phyloP scores from a whole-genome alignment of 2,888 invertebrate genomes.

The Lordiphosa fenestrarum region DNA sequence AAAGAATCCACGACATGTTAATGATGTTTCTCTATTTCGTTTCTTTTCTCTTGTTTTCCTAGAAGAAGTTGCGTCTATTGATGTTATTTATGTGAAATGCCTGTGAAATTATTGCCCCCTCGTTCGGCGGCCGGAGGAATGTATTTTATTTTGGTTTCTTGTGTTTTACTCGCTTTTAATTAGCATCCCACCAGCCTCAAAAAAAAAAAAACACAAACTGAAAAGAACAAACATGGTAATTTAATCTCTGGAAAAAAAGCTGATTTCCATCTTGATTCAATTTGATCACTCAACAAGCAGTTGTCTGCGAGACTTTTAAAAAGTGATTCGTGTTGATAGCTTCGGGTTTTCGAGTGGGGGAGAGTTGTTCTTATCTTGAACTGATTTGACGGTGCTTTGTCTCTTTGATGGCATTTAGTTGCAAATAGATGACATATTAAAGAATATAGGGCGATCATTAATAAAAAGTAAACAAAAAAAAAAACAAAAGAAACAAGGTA shows the following conservation, averaged over 20 bases:
- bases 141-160: conserved; percentile 65
- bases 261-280: conserved; percentile 66
- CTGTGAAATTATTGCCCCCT: conserved; percentile 69
- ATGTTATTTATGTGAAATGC: conserved; percentile 74
- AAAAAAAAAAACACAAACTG: neutral
- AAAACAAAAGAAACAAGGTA: no score
- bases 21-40: conserved; percentile 58
- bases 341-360: conserved; percentile 23
- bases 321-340: conserved; percentile 58
- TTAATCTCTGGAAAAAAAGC: conserved; percentile 49
- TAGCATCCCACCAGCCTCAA: conserved; percentile 53
- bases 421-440: conserved; percentile 75
- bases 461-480: neutral
- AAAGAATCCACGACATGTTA: conserved; percentile 66
- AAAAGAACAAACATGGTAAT: conserved; percentile 61
- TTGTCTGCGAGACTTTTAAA: conserved; percentile 63
- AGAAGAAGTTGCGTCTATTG: conserved; percentile 62
- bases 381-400: conserved; percentile 71
- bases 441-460: conserved; percentile 28
- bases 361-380: conserved; percentile 31
- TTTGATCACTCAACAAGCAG: conserved; percentile 71
- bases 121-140: conserved; percentile 46
- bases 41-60: conserved; percentile 45
- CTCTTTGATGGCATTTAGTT: conserved; percentile 69
- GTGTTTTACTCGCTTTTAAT: conserved; percentile 74